Conservation (phyloP, 1,140 invertebrate genomes). For the Drosophila ogumai region DNA sequence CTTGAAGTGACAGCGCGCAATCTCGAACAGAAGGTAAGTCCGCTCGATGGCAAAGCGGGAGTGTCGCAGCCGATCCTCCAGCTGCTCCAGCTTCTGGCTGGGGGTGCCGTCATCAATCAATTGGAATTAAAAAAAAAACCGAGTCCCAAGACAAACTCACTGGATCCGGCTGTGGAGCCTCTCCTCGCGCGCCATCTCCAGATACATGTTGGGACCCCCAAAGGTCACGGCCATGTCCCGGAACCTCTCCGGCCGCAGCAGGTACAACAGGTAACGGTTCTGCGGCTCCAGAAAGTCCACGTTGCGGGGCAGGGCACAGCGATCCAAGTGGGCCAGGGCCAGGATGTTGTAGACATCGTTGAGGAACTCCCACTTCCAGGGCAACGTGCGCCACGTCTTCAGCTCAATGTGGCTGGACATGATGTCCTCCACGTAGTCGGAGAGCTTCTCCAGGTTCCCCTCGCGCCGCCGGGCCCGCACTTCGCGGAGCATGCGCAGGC, state of each 20-base stretch:
- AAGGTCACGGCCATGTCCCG: slow-evolving; percentile 3
- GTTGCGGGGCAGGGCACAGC: slow-evolving; percentile 39
- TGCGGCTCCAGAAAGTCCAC: slow-evolving; percentile 38
- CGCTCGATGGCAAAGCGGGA: slow-evolving; percentile 58
- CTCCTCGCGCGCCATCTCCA: slow-evolving; percentile 19
- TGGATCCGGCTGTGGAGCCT: slow-evolving; percentile 1
- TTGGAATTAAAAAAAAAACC: too few relatives aligned
- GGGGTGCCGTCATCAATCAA: too few relatives aligned
- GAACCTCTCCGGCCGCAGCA: slow-evolving; percentile 26
- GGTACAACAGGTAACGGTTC: slow-evolving; percentile 41
- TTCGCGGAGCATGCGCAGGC: slow-evolving; percentile 54
- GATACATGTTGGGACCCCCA: slow-evolving; percentile 38
- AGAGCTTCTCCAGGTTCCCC: slow-evolving; percentile 41
- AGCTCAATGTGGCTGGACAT: slow-evolving; percentile 59
- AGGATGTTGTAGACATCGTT: slow-evolving; percentile 75
- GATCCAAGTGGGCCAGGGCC: slow-evolving; percentile 61
- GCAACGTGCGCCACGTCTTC: slow-evolving; percentile 70
- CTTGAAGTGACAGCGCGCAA: slow-evolving; percentile 51
- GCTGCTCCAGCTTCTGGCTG: slow-evolving; percentile 42
- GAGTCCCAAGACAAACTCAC: slow-evolving; percentile 20
- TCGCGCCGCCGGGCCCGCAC: slow-evolving; percentile 27
- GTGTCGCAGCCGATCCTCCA: slow-evolving; percentile 49
- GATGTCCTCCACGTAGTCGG: slow-evolving; percentile 62
- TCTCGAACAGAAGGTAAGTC: slow-evolving; percentile 54
- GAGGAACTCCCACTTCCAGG: slow-evolving; percentile 79